A percentile compares a stretch with the other conserved stretches of the same genome.
phyloP scores from a whole-genome alignment of 2,888 invertebrate genomes.

The Mycalesis mineus region DNA sequence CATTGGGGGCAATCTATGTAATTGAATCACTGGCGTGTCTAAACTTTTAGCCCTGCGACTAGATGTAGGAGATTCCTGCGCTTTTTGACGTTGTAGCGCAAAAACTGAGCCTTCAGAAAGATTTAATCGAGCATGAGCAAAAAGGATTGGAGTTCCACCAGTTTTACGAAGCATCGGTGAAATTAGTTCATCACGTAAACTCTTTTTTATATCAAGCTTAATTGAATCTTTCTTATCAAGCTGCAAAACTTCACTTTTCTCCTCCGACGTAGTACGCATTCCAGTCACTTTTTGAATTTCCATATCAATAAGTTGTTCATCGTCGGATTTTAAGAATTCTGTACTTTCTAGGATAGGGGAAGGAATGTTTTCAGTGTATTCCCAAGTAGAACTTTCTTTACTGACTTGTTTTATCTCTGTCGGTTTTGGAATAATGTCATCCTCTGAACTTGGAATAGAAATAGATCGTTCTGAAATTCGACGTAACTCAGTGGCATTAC shows the following conservation, averaged over 20 bases:
- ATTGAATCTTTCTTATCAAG: conserved; percentile 49
- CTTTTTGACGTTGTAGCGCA: conserved; percentile 86
- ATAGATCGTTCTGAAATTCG: conserved; percentile 86
- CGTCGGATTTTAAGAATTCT: conserved; percentile 79
- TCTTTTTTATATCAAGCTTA: conserved; percentile 65
- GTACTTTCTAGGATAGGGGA: conserved; percentile 80
- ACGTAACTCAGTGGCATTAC: conserved; percentile 82
- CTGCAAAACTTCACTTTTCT: conserved; percentile 47
- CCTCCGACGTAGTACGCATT: conserved; percentile 49
- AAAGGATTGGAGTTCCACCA: conserved; percentile 87
- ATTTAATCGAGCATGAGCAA: conserved; percentile 88
- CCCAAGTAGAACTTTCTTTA: conserved; percentile 78
- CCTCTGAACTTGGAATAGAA: conserved; percentile 86
- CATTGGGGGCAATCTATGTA: conserved; percentile 87
- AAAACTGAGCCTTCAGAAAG: conserved; percentile 91
- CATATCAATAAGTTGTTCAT: conserved; percentile 75
- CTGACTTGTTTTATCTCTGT: conserved; percentile 70
- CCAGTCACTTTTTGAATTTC: conserved; percentile 78
- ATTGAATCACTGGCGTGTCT: conserved; percentile 89
- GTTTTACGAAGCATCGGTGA: conserved; percentile 84
- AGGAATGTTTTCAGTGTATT: conserved; percentile 81
- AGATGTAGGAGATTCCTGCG: conserved; percentile 84
- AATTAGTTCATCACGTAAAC: conserved; percentile 82
- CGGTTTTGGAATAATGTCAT: conserved; percentile 81
- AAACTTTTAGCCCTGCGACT: conserved; percentile 89